These are phyloP conservation scores for Gymnorhina tibicen DNA, from an alignment of 2,113 vertebrate genomes.

Conservation along the genomic window DNA sequence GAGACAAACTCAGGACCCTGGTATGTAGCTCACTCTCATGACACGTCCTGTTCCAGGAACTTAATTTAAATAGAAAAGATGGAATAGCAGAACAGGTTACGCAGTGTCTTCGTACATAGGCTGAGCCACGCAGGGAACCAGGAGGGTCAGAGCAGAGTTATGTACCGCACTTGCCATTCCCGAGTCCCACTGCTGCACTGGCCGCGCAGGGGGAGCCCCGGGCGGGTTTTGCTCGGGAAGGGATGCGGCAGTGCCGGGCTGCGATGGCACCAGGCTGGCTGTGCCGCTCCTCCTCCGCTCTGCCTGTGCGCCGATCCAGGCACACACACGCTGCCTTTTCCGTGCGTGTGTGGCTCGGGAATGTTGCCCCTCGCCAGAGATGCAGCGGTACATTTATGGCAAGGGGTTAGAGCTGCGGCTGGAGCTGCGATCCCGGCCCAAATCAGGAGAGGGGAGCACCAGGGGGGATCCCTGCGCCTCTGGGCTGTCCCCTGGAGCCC, in stretches of 20 bases:
- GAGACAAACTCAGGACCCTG: not conserved
- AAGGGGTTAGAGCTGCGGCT: not conserved
- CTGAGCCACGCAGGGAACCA: fast-evolving
- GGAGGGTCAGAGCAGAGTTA: not conserved
- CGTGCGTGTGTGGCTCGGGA: not conserved
- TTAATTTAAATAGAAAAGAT: not conserved
- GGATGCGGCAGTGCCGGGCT: not conserved
- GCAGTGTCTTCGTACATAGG: not conserved
- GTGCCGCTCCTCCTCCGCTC: not conserved
- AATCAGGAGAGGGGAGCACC: not conserved
- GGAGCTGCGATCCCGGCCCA: not conserved
- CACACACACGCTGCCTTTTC: not conserved
- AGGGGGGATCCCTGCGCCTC: not conserved
- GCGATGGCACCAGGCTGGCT: fast-evolving
- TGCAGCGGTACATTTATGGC: not conserved
- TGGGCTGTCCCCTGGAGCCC: not conserved
- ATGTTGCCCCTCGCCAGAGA: not conserved
- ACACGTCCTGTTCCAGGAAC: not conserved
- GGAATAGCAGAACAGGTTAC: not conserved
- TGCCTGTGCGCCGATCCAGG: fast-evolving
- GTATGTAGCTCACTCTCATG: fast-evolving
- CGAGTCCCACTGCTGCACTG: fast-evolving
- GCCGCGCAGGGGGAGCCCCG: fast-evolving
- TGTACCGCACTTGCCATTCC: fast-evolving
- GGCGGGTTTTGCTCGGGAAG: fast-evolving